Percentiles rank a stretch among this genome's conserved stretches.
Evolutionary conservation across 2,797 vertebrate species (phyloP).

Genomic region (Fringilla coelebs): DNA sequence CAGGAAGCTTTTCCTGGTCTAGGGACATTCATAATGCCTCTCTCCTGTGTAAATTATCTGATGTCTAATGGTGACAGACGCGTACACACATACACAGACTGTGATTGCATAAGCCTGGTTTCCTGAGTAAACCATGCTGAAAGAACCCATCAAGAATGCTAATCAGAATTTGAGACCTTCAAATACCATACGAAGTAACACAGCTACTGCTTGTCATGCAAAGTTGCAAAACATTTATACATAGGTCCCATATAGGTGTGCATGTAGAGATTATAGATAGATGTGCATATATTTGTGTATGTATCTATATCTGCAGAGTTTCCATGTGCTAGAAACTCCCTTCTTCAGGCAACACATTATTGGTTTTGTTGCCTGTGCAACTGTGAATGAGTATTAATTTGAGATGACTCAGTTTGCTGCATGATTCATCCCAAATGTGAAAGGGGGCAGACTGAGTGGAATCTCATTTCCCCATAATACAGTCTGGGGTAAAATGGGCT

Average conservation of each 20-base stretch:
- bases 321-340: not conserved
- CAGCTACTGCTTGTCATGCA: not conserved
- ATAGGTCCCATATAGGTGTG: not conserved
- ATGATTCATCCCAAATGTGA: not conserved
- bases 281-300: not conserved
- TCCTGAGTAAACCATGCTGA: conserved; percentile 56
- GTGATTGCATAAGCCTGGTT: conserved; percentile 63
- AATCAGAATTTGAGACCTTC: conserved; percentile 36
- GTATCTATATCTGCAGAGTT: not conserved
- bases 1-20: conserved; percentile 29
- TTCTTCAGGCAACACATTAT: not conserved
- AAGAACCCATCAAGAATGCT: conserved; percentile 58
- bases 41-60: conserved; percentile 62
- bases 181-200: not conserved
- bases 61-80: conserved; percentile 65
- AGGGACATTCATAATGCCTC: conserved; percentile 47
- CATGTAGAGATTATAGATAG: not conserved
- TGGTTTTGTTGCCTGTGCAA: not conserved
- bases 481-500: not conserved
- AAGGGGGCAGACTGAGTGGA: not conserved
- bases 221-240: not conserved
- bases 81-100: conserved; percentile 60
- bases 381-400: not conserved
- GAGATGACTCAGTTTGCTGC: not conserved
- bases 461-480: not conserved